Evolutionary conservation across 2,113 vertebrate genomes (phyloP).

Genomic region (Lasiurus borealis): DNA sequence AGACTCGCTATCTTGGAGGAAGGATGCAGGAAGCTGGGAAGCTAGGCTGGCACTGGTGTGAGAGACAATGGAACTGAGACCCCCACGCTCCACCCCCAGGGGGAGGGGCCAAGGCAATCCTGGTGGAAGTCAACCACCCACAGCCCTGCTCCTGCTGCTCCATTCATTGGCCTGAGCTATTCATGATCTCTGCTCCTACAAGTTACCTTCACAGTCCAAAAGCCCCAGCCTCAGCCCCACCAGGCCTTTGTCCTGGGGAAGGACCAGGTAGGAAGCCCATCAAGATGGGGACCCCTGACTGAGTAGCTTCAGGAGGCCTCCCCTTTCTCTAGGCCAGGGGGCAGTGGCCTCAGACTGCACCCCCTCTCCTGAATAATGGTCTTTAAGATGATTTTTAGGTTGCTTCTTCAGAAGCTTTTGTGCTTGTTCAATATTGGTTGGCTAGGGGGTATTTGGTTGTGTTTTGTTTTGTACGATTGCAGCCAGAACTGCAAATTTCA

Average conservation of each 20-base stretch:
- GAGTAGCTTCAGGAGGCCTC: neutral
- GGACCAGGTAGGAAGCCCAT: neutral
- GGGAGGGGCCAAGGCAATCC: neutral
- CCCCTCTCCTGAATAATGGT: neutral
- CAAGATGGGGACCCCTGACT: neutral
- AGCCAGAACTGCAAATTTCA: slow-evolving; percentile 7
- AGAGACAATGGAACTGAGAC: neutral
- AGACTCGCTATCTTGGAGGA: slow-evolving; percentile 49
- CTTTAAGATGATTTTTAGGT: neutral
- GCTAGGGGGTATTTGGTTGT: neutral
- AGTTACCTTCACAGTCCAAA: neutral
- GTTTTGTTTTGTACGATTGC: neutral
- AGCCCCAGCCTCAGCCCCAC: neutral
- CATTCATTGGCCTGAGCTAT: slow-evolving; percentile 52
- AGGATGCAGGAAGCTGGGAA: slow-evolving; percentile 15
- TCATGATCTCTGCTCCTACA: slow-evolving; percentile 65
- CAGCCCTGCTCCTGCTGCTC: neutral
- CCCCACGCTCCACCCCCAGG: neutral
- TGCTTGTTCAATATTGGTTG: neutral
- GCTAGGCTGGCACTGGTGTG: neutral
- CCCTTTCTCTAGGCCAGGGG: neutral
- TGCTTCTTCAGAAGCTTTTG: neutral
- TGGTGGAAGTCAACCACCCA: neutral
- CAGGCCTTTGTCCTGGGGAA: neutral
- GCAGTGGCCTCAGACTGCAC: neutral